Evolutionary conservation across 2,888 invertebrate genomes (phyloP).

Genomic region (Trachelus iudaicus): DNA sequence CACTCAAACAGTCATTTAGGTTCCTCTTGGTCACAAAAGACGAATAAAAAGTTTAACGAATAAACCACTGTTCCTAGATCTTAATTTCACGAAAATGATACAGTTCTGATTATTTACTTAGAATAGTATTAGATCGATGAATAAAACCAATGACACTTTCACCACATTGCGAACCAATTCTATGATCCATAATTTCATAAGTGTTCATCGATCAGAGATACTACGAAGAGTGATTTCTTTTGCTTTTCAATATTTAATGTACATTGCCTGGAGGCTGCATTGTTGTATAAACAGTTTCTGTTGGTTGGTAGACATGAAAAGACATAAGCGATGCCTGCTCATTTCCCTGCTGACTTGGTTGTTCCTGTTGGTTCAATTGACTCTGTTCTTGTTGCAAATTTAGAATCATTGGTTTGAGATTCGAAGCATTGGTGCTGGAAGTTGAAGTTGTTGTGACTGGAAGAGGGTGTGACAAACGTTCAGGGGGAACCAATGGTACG

Average conservation of each 20-base stretch:
- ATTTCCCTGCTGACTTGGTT: constrained; percentile 35
- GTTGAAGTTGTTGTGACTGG: constrained; percentile 36
- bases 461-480: constrained; percentile 52
- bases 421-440: constrained; percentile 32
- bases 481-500: constrained; percentile 53
- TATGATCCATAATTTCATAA: too few relatives aligned
- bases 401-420: constrained; percentile 7
- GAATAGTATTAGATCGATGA: too few relatives aligned
- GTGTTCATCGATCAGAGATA: too few relatives aligned
- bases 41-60: too few relatives aligned
- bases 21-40: too few relatives aligned
- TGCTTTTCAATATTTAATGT: constrained; percentile 38
- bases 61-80: too few relatives aligned
- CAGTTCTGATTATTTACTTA: too few relatives aligned
- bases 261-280: constrained; percentile 45
- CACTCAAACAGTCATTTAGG: too few relatives aligned
- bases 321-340: constrained; percentile 44
- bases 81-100: too few relatives aligned
- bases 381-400: constrained; percentile 28
- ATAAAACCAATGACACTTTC: too few relatives aligned
- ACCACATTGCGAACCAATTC: too few relatives aligned
- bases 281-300: constrained; percentile 51
- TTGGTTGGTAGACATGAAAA: constrained; percentile 54
- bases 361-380: constrained; percentile 29
- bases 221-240: too few relatives aligned